A percentile compares a stretch with the other conserved stretches of the same genome.
phyloP scores from a whole-genome alignment of 2,888 invertebrate species.

The Endomychus coccineus region DNA sequence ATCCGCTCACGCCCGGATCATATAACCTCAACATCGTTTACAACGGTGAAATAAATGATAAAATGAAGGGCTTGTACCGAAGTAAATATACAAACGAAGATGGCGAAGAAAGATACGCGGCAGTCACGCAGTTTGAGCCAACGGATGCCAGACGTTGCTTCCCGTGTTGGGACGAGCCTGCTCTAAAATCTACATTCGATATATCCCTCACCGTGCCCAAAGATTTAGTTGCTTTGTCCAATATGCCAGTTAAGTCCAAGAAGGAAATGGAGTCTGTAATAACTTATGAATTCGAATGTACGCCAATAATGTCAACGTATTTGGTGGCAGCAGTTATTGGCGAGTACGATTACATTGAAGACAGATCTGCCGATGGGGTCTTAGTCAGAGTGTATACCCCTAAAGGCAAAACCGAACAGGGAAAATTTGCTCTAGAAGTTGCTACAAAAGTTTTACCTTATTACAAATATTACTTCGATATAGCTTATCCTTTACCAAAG shows the following conservation, averaged over 20 bases:
- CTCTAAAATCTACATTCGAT: conserved; percentile 90
- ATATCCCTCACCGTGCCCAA: conserved; percentile 74
- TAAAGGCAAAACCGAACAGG: conserved; percentile 86
- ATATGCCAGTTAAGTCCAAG: conserved; percentile 65
- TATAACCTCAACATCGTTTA: conserved; percentile 62
- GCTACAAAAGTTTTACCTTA: conserved; percentile 88
- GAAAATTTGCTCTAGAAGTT: conserved; percentile 84
- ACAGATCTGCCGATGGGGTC: conserved; percentile 72
- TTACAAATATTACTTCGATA: conserved; percentile 90
- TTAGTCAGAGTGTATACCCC: conserved; percentile 79
- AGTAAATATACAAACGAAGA: conserved; percentile 71
- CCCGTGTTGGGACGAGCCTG: conserved; percentile 98
- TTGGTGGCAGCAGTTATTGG: conserved; percentile 90
- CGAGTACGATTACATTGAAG: conserved; percentile 90
- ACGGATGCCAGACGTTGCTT: conserved; percentile 86
- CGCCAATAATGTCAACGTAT: conserved; percentile 94
- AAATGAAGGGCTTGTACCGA: conserved; percentile 92
- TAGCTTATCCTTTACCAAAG: conserved; percentile 92
- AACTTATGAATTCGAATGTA: conserved; percentile 61
- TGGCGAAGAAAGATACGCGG: conserved; percentile 75
- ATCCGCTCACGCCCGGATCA: conserved; percentile 51
- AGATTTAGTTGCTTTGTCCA: conserved; percentile 75
- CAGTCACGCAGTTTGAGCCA: conserved; percentile 88
- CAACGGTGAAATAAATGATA: conserved; percentile 79
- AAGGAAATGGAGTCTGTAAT: conserved; percentile 22